A percentile compares a stretch with the other conserved stretches of the same genome.
Conservation (phyloP, 2,888 invertebrate species). For the Branchellion lobata region DNA sequence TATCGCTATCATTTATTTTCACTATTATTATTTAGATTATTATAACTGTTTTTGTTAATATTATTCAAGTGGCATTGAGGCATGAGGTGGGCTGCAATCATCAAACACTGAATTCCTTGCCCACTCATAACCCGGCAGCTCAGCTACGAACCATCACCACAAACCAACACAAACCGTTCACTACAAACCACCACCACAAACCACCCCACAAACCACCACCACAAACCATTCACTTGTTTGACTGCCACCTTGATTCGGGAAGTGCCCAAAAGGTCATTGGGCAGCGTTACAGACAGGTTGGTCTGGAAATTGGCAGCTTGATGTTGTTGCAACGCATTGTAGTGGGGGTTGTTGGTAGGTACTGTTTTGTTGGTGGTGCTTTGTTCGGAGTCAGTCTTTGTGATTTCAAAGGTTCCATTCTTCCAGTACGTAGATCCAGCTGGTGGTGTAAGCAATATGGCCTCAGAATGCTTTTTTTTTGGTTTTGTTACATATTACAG, state of each 20-base stretch:
- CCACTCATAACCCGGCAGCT: too few species aligned
- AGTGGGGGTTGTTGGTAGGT: background rate
- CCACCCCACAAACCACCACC: too few species aligned
- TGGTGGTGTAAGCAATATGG: slow-evolving; percentile 50
- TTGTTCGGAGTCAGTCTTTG: slow-evolving; percentile 74
- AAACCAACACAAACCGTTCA: too few species aligned
- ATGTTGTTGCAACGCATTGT: background rate
- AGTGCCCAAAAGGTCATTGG: slow-evolving; percentile 89
- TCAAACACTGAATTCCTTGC: too few species aligned
- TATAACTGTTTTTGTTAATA: too few species aligned
- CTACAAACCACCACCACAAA: too few species aligned
- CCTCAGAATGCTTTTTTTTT: background rate
- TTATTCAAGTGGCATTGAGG: too few species aligned
- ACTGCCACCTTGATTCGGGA: slow-evolving; percentile 93
- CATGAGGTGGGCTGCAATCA: too few species aligned
- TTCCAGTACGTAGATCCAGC: slow-evolving; percentile 91
- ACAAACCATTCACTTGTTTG: slow-evolving; percentile 35
- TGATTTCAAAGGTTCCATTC: slow-evolving; percentile 91
- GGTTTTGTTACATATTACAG: background rate
- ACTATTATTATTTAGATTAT: too few species aligned
- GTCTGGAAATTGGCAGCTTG: slow-evolving; percentile 58
- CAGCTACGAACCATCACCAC: too few species aligned
- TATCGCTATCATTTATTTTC: too few species aligned
- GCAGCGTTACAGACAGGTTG: slow-evolving; percentile 84
- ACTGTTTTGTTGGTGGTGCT: slow-evolving; percentile 20